Conservation (phyloP, 1,140 invertebrate genomes). For the Onthophagus taurus region DNA sequence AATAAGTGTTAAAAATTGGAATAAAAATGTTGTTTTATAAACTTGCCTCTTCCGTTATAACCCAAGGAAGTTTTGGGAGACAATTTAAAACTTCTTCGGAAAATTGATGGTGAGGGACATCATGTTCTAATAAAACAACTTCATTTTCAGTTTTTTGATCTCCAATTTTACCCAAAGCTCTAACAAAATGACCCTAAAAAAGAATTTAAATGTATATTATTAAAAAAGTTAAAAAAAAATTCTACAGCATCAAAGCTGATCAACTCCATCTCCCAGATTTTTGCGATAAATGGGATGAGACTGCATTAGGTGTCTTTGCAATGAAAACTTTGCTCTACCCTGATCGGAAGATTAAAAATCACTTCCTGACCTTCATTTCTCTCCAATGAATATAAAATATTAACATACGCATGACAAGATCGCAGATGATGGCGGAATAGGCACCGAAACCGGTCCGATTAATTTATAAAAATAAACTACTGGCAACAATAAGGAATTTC, state of each 20-base stretch:
- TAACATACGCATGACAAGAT: no score
- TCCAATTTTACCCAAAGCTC: slow-evolving; percentile 65
- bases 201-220: slow-evolving; percentile 5
- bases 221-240: slow-evolving; percentile 9
- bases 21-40: slow-evolving; percentile 2
- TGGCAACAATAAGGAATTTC: no score
- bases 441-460: no score
- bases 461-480: no score
- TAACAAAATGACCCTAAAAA: slow-evolving; percentile 75
- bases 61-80: slow-evolving; percentile 85
- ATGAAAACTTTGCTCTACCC: slow-evolving; percentile 7
- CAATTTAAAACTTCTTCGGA: slow-evolving; percentile 89
- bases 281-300: no score
- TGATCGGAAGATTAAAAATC: no score
- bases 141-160: slow-evolving; percentile 92
- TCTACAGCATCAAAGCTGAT: not conserved
- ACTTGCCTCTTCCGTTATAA: slow-evolving; percentile 66
- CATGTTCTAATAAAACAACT: slow-evolving; percentile 91
- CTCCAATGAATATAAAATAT: no score
- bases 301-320: slow-evolving; percentile 1
- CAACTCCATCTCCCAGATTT: no score
- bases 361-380: no score
- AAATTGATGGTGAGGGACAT: slow-evolving; percentile 92
- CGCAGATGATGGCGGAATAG: no score
- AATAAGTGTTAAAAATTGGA: not conserved